These are phyloP conservation scores for Tetanocera ferruginea DNA, from an alignment of 2,888 invertebrate species.

Conservation along the genomic window DNA sequence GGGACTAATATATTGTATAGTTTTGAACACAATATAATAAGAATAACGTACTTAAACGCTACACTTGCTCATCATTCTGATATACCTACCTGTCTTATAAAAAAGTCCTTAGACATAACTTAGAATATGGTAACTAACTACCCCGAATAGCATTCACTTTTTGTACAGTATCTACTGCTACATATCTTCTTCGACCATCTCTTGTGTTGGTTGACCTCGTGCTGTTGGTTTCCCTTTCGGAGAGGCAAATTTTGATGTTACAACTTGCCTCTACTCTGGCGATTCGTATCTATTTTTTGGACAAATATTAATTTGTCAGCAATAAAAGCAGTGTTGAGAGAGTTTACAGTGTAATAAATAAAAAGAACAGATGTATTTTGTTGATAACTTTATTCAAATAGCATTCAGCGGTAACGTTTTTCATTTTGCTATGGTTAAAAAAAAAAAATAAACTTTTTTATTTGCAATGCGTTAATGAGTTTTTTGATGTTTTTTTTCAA, in stretches of 20 bases:
- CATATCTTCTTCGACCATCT: background rate
- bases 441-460: background rate
- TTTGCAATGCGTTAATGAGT: constrained; percentile 32
- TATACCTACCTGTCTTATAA: no score
- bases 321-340: background rate
- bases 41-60: no score
- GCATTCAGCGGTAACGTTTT: background rate
- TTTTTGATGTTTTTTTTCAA: background rate
- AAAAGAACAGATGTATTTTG: constrained; percentile 19
- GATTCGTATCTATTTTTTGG: constrained; percentile 21
- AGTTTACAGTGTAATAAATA: background rate
- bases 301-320: constrained; percentile 24
- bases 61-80: no score
- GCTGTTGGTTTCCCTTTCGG: constrained; percentile 1
- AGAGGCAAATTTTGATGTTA: background rate
- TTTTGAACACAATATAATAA: no score
- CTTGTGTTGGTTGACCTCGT: background rate
- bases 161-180: background rate
- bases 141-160: background rate
- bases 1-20: no score
- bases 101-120: no score
- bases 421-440: background rate
- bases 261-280: background rate
- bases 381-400: constrained; percentile 3
- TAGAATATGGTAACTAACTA: no score